Evolutionary conservation across 2,113 vertebrate genomes (phyloP).

Genomic region (Jacana jacana): DNA sequence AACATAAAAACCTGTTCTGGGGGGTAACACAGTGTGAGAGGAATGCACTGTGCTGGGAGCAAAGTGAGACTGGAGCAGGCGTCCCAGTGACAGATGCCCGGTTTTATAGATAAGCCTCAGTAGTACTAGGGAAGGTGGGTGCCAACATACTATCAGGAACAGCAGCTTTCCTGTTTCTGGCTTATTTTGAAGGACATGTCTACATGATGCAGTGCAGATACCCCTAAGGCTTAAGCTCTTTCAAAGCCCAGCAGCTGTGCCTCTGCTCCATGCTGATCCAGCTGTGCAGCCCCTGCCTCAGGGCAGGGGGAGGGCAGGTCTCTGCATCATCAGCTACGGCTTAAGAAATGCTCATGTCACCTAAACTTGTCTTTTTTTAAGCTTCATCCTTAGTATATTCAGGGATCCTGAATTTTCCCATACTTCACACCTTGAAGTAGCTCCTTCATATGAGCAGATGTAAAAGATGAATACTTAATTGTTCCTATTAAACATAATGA

Average conservation of each 20-base stretch:
- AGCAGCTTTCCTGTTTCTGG: conserved; percentile 20
- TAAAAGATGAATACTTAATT: not conserved
- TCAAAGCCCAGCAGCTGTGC: not conserved
- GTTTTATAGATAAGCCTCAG: not conserved
- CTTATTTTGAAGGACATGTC: not conserved
- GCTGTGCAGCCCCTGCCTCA: not conserved
- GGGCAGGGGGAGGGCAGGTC: not conserved
- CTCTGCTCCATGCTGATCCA: not conserved
- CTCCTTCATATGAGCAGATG: not conserved
- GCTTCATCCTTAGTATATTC: not conserved
- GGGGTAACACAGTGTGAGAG: not conserved
- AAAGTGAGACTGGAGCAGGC: not conserved
- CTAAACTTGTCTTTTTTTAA: not conserved
- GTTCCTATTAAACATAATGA: conserved; percentile 43
- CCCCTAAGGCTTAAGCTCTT: not conserved
- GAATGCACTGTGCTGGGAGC: not conserved
- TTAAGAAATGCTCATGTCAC: conserved; percentile 1
- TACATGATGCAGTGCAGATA: not conserved
- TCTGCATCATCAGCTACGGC: not conserved
- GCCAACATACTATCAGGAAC: not conserved
- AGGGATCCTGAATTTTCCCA: not conserved
- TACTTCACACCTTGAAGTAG: not conserved
- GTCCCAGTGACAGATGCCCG: not conserved
- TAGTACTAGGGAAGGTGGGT: not conserved
- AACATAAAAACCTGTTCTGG: not conserved